Evolutionary conservation across 2,888 invertebrate species (phyloP).

Genomic region (Carpatolechia fugitivella): DNA sequence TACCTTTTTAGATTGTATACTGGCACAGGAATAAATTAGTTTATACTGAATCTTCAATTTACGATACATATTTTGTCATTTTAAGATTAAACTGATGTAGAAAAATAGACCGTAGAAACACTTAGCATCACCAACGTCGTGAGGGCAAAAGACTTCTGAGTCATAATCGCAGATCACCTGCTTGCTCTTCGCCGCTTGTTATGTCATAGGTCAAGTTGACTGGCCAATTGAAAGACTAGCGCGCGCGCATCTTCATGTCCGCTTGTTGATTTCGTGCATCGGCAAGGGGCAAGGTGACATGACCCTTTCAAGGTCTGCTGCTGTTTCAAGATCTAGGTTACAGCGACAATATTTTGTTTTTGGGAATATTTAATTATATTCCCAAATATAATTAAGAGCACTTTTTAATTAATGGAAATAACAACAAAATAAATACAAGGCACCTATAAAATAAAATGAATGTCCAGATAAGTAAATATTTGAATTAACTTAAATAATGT

Average conservation of each 20-base stretch:
- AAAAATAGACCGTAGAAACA: not conserved
- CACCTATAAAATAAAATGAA: no score
- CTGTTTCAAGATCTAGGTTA: not conserved
- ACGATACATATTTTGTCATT: no score
- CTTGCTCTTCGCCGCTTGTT: constrained; percentile 16
- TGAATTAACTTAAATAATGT: no score
- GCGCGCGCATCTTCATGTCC: not conserved
- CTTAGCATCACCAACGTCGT: constrained; percentile 8
- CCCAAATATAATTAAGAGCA: no score
- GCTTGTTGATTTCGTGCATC: not conserved
- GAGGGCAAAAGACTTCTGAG: constrained; percentile 25
- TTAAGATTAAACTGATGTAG: no score
- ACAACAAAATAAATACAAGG: no score
- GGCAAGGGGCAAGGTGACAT: constrained; percentile 6
- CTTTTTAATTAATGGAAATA: no score
- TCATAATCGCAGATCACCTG: constrained; percentile 28
- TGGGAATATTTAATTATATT: not conserved
- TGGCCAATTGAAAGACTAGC: not conserved
- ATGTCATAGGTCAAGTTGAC: constrained; percentile 41
- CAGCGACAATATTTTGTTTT: not conserved
- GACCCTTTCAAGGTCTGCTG: no score
- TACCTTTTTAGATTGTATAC: no score
- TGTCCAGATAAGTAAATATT: no score
- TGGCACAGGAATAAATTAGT: no score
- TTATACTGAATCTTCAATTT: no score